A percentile compares a stretch with the other conserved stretches of the same genome.
These are phyloP conservation scores for Scatophagus argus DNA, from an alignment of 2,113 vertebrate species.

Conservation along the genomic window DNA sequence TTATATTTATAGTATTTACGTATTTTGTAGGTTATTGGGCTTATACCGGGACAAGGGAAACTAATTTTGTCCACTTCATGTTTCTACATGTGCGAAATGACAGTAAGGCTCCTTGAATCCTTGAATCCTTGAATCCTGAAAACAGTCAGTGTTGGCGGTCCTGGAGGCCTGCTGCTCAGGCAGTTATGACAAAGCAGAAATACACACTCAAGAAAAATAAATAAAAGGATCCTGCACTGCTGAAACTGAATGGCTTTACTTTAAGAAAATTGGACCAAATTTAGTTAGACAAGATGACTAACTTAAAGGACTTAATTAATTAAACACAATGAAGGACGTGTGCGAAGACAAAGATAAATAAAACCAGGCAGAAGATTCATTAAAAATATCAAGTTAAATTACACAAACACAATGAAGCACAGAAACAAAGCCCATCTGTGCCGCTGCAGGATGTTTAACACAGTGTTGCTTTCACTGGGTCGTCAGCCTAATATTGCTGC, in stretches of 20 bases:
- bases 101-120: too few species aligned
- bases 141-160: background rate
- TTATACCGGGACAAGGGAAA: too few species aligned
- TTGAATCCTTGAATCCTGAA: too few species aligned
- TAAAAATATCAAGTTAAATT: slow-evolving; percentile 1
- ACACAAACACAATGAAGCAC: slow-evolving; percentile 17
- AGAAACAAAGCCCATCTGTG: slow-evolving; percentile 18
- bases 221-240: too few species aligned
- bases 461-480: slow-evolving; percentile 12
- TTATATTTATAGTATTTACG: too few species aligned
- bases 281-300: background rate
- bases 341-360: background rate
- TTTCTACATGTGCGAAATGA: too few species aligned
- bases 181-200: background rate
- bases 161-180: background rate
- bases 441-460: slow-evolving; percentile 8
- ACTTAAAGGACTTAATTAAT: slow-evolving; percentile 29
- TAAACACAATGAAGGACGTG: slow-evolving; percentile 3
- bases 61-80: too few species aligned
- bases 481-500: slow-evolving; percentile 3
- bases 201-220: background rate
- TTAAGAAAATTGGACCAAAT: too few species aligned
- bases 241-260: background rate
- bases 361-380: background rate
- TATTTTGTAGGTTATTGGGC: too few species aligned